Percentiles rank a stretch among this genome's conserved stretches.
Evolutionary conservation across 2,888 invertebrate species (phyloP).

Genomic region (Orchesella flavescens): DNA sequence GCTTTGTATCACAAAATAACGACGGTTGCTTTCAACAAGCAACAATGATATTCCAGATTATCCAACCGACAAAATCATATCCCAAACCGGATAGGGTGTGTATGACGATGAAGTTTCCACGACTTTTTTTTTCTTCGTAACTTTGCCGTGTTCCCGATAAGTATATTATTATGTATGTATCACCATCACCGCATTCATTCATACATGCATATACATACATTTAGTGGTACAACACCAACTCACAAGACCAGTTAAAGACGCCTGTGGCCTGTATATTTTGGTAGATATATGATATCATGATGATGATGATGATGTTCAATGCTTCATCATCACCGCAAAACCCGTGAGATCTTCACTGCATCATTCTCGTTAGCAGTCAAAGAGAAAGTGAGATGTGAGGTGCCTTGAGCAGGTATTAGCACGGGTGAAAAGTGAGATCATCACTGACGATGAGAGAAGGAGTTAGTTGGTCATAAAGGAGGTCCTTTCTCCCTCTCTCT

Average conservation of each 20-base stretch:
- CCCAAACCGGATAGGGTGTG: slow-evolving; percentile 8
- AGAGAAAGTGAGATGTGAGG: slow-evolving; percentile 24
- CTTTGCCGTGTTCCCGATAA: too few species aligned
- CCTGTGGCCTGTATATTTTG: slow-evolving; percentile 29
- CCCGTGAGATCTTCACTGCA: slow-evolving; percentile 51
- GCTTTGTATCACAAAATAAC: slow-evolving; percentile 38
- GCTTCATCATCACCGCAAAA: slow-evolving; percentile 55
- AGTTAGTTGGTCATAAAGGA: neutral
- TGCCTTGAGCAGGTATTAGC: slow-evolving; percentile 54
- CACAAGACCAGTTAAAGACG: slow-evolving; percentile 42
- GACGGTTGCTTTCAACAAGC: slow-evolving; percentile 45
- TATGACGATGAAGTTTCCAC: neutral
- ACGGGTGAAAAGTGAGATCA: slow-evolving; percentile 48
- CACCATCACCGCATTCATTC: neutral
- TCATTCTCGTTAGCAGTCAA: slow-evolving; percentile 53
- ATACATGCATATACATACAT: neutral
- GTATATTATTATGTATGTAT: too few species aligned
- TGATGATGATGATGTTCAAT: slow-evolving; percentile 29
- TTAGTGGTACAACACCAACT: slow-evolving; percentile 5
- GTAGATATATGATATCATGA: neutral
- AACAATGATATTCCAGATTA: slow-evolving; percentile 46
- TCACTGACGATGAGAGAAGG: slow-evolving; percentile 8
- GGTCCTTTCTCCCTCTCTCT: neutral
- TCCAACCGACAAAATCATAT: slow-evolving; percentile 60
- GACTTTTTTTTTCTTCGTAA: too few species aligned